Evolutionary conservation across 2,113 vertebrate genomes (phyloP), one percentile per base, ranked within the genome.

Genomic region (Solea senegalensis): DNA sequence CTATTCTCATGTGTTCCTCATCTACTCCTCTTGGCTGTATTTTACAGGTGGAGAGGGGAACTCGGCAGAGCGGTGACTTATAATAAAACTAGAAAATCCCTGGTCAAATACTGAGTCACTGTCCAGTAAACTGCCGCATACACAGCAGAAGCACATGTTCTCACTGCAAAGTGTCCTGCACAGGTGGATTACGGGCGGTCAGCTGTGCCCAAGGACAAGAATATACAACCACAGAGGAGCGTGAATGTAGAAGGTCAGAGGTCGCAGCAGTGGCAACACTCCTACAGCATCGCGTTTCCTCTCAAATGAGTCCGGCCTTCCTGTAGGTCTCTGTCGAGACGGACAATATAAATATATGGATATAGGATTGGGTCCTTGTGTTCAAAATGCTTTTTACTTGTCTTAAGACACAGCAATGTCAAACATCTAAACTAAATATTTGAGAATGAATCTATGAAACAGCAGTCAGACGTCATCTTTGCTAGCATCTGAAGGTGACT

Each of bases 101-200:
- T 40, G 43, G 50, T 79, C 44, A 69, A 65, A 69, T 14, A 40
- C 6, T n/a, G 80, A 80, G 67, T 61, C 78, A 56, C 44, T 3
- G 58, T 74, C 64, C 0, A 4, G 5, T 65, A 43, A 78, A 46
- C 39, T 67, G 50, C 26, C 53, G 65, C 28, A 8, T 43, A 49
- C 13, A 16, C n/a, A 26, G 72, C 75, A 52, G 70, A 55, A 9
- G 45, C 50, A 16, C 39, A 69, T 21, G 65, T n/a, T 44, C 58
- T 60, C 14, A 9, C 43, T 49, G 59, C 45, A 74, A 9, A 72
- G 56, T 56, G 49, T 74, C 55, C 43, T 26, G 28, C 71, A 79
- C 83, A 86, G 81, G 85, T 87, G 85, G 74, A 66, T 74, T 60
- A 60, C 51, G 40, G 57, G 52, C 65, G 69, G 2, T 52, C 9